Evolutionary conservation across 2,113 vertebrate species (phyloP).

Genomic region (Dromiciops gliroides): DNA sequence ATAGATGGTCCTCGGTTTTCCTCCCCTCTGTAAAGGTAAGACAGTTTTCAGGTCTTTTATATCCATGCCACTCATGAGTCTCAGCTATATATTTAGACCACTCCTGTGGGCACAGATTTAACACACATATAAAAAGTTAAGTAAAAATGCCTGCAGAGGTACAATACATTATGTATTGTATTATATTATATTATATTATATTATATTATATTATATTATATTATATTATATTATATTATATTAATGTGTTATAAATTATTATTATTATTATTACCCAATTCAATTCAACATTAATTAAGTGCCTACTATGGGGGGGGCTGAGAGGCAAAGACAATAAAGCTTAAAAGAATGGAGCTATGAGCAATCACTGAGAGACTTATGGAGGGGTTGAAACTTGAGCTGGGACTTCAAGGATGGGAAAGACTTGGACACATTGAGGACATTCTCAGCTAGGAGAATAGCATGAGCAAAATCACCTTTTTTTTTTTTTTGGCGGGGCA

Average conservation of each 20-base stretch:
- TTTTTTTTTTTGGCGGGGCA: too few relatives aligned
- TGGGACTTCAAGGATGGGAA: not conserved
- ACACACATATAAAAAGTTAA: too few relatives aligned
- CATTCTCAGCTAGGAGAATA: not conserved
- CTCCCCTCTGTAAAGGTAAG: not conserved
- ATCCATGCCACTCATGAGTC: not conserved
- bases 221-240: too few relatives aligned
- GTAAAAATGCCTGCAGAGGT: not conserved
- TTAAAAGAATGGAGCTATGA: not conserved
- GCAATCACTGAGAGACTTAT: not conserved
- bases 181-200: too few relatives aligned
- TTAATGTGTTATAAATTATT: too few relatives aligned
- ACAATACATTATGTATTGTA: not conserved
- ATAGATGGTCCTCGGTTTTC: not conserved
- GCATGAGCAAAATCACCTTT: not conserved
- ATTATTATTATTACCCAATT: too few relatives aligned
- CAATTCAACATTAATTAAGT: not conserved
- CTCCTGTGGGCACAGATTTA: not conserved
- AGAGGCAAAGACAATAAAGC: not conserved
- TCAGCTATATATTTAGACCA: not conserved
- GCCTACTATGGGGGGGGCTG: not conserved
- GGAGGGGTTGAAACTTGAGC: not conserved
- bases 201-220: too few relatives aligned
- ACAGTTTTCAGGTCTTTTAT: not conserved
- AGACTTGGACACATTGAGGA: not conserved